Base-by-base conservation (phyloP, 2,113 vertebrate species). In the Phaethon lepturus region DNA sequence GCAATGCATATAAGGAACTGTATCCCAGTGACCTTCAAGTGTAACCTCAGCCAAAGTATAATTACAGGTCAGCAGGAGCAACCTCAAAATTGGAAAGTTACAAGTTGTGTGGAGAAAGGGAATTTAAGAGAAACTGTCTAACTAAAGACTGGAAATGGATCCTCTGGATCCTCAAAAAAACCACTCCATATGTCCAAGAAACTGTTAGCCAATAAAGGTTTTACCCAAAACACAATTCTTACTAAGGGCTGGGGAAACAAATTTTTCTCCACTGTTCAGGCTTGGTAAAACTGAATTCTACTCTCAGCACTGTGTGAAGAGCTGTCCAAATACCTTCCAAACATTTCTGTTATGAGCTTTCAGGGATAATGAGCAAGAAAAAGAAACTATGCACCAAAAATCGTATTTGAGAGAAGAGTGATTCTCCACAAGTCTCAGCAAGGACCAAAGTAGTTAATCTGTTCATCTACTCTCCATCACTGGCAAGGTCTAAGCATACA, bases 1-100 rank as follows among this genome's bases (percentile, higher is more conserved):
- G 91, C 89, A 97, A 95, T 91, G 86, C 84, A 94, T 81, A 94
- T 95, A 72, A 96, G 73, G 29, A 89, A 13, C 35, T 19, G 52
- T 78, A 92, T 92, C 79, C 72, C 24, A 68, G 64, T 92, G 94
- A 96, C 96, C 92, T 96, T 95, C 92, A 93, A 49, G 58, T 7
- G 35, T 53, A 78, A 90, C 60, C 49, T 91, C 87, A 64, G 35
- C 19, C 29, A 60, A 35, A 64, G 49, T 11, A 28, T 29, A 76
- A 73, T 42, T 90, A 81, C 2, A 81, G 49, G 47, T 74, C 78
- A 88, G 42, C 28, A 93, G n/a, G 31, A 88, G 67, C 38, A 88
- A 64, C 25, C 28, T 80, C 67, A 73, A 44, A 92, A 63, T 0
- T 52, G 31, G 17, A 90, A 95, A 90, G 28, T 44, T 76, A 58